Evolutionary conservation across 2,888 invertebrate species (phyloP), one percentile per base, ranked within the genome.

Genomic region (Pseudoips prasinana): DNA sequence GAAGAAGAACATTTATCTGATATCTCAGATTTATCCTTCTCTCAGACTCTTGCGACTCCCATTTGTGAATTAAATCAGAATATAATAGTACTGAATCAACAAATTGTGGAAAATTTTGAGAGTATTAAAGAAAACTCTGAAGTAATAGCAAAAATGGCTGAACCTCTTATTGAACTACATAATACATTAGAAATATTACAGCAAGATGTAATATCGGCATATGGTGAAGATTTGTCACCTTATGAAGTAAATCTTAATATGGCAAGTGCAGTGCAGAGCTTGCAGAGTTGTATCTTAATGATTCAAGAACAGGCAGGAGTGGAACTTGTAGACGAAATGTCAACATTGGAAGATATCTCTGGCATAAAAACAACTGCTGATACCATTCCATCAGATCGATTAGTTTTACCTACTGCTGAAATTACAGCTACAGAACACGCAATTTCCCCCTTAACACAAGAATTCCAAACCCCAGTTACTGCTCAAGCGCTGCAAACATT

Each of bases 261-360:
- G 25, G 85, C 79, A 17, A 80, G 65, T 40, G 75, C 73, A 4
- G 73, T 84, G 18, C 76, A 85, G 62, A 82, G 68, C 47, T 46
- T 88, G 19, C 78, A 87, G 48, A 84, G 75, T 44, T 88, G 87
- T 52, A 79, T 90, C 26, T 54, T 89, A 5, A 65, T 88, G 43
- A 78, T 90, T 46, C 76, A 86, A 39, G 86, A 90, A 55, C 84
- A 90, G 50, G 59, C 59, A 44, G 65, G 79, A 39, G 39, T 91
- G 20, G 91, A 92, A 60, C 80, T 71, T 5, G 60, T 73, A 3
- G 85, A 83, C 18, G 91, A 91, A 23, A 73, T 91, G 57, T 90
- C 91, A 2, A 90, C 91, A 4, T 79, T 91, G 30, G 90, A 90
- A 46, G 90, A 91, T 51, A 74, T 91, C 44, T 91, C 92, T 0